phyloP scores from a whole-genome alignment of 2,113 vertebrate species.

The Mungos mungo region DNA sequence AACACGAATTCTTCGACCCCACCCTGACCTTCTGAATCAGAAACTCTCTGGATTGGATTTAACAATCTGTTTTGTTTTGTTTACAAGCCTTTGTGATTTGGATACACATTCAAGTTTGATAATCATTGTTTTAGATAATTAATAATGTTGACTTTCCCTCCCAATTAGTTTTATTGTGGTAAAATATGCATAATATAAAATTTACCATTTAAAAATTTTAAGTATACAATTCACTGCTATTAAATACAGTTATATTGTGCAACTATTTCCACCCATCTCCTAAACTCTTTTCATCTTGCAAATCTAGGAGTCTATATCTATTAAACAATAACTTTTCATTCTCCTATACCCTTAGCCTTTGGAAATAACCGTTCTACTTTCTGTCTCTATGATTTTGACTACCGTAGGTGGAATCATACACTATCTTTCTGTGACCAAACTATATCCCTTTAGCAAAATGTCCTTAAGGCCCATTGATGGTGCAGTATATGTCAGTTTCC shows the following conservation, averaged over 20 bases:
- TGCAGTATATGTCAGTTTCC: neutral
- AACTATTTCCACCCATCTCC: neutral
- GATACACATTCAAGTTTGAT: neutral
- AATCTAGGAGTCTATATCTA: neutral
- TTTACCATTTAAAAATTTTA: neutral
- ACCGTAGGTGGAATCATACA: neutral
- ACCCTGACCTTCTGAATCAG: neutral
- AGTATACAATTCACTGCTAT: neutral
- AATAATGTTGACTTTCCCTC: neutral
- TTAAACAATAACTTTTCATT: neutral
- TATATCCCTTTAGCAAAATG: neutral
- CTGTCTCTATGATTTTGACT: neutral
- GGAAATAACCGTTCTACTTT: neutral
- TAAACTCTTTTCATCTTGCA: neutral
- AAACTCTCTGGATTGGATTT: neutral
- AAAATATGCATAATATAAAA: neutral
- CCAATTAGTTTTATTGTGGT: neutral
- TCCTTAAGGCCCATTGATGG: neutral
- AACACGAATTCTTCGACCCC: neutral
- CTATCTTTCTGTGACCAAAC: neutral
- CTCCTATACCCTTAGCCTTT: neutral
- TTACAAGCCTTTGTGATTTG: neutral
- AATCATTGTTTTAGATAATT: neutral
- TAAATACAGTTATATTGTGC: neutral
- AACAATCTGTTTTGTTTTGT: neutral